Evolutionary conservation across 2,113 vertebrate species (phyloP).

Genomic region (Bombycilla garrulus): DNA sequence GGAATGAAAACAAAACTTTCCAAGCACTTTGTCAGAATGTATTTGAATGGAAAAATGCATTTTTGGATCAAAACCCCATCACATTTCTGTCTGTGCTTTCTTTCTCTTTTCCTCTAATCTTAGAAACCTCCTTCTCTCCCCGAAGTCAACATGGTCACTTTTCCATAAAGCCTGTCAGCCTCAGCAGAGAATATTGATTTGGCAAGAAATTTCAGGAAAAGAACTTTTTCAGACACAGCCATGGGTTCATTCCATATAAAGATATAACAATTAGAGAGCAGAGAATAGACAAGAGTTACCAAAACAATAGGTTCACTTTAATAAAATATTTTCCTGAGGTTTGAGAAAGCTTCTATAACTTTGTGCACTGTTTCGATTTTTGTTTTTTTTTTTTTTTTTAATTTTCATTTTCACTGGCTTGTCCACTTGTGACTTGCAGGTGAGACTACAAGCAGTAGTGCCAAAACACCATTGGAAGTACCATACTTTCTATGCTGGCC

Average conservation of each 20-base stretch:
- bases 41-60: background rate
- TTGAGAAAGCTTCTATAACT: background rate
- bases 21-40: background rate
- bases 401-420: background rate
- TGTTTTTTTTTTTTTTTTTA: background rate
- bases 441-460: background rate
- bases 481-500: background rate
- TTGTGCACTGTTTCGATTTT: background rate
- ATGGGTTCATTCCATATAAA: background rate
- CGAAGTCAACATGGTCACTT: background rate
- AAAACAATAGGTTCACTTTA: background rate
- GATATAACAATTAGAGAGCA: background rate
- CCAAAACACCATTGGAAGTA: background rate
- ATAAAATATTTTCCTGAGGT: background rate
- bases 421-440: background rate
- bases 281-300: background rate
- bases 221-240: background rate
- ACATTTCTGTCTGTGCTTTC: background rate
- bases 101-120: background rate
- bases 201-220: background rate
- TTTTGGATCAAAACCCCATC: background rate
- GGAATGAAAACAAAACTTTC: conserved; percentile 25
- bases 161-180: background rate
- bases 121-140: background rate
- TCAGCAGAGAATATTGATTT: background rate